phyloP scores from a whole-genome alignment of 2,888 invertebrate genomes.

The Disparrhopalites patrizii region DNA sequence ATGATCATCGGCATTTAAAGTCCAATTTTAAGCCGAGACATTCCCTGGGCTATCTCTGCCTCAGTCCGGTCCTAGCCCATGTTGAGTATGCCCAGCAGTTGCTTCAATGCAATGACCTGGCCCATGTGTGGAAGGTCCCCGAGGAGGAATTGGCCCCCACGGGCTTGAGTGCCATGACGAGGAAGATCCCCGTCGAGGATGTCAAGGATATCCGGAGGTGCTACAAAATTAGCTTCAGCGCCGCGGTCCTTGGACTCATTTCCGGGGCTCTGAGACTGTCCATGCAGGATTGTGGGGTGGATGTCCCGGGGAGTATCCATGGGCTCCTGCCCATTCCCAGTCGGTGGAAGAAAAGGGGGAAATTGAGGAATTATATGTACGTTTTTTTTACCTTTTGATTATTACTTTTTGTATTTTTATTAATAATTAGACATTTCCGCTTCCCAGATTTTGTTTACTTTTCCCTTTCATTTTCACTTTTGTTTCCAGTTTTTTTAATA shows the following conservation, averaged over 20 bases:
- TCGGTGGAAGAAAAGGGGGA: neutral
- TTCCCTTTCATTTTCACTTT: too few relatives aligned
- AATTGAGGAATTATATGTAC: conserved; percentile 24
- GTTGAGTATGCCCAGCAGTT: conserved; percentile 7
- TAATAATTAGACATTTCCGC: neutral
- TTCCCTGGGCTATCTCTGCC: neutral
- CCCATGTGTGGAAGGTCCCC: conserved; percentile 18
- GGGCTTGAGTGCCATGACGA: neutral
- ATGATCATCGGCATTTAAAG: neutral
- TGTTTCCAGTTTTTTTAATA: too few relatives aligned
- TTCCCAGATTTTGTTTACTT: neutral
- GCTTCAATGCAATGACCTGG: conserved; percentile 12
- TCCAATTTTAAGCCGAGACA: neutral
- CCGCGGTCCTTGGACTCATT: neutral
- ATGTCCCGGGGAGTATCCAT: neutral
- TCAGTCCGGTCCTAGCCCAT: neutral
- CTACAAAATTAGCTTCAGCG: neutral
- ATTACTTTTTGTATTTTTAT: neutral
- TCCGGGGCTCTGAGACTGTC: conserved; percentile 4
- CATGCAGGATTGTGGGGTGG: neutral
- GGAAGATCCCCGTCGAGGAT: conserved; percentile 9
- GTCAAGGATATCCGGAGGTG: neutral
- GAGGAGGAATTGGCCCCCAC: neutral
- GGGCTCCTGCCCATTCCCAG: conserved; percentile 17
- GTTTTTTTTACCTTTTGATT: neutral